Evolutionary conservation across 2,888 invertebrate genomes (phyloP).

Genomic region (Acleris emargana): DNA sequence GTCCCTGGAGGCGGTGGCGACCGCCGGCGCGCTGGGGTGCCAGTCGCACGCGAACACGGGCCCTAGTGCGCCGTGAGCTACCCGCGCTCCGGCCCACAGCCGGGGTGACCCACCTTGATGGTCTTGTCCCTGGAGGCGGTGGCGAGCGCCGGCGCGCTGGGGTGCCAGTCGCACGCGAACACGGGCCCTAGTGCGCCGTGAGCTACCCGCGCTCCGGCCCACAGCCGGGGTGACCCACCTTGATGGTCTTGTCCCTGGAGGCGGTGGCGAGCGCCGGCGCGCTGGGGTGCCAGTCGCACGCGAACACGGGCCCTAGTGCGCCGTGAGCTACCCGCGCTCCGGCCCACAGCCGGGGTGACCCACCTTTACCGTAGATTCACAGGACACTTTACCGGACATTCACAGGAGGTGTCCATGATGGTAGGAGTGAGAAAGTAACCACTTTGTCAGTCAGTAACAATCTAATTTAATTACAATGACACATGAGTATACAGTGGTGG

Average conservation of each 20-base stretch:
- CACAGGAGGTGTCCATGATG: no score
- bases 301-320: constrained; percentile 98
- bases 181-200: constrained; percentile 98
- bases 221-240: constrained; percentile 86
- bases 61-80: constrained; percentile 97
- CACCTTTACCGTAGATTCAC: no score
- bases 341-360: constrained; percentile 88
- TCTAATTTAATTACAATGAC: no score
- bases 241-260: constrained; percentile 97
- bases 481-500: no score
- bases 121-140: constrained; percentile 98
- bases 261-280: constrained; percentile 96
- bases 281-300: constrained; percentile 98
- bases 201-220: constrained; percentile 97
- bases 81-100: constrained; percentile 95
- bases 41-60: constrained; percentile 99
- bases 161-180: constrained; percentile 99
- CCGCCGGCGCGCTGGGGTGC: constrained; percentile 95
- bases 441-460: no score
- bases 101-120: constrained; percentile 88
- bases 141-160: constrained; percentile 93
- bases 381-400: no score
- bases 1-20: constrained; percentile 98
- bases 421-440: no score
- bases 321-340: constrained; percentile 96